Percentiles rank a stretch among this genome's conserved stretches.
Evolutionary conservation across 2,888 invertebrate genomes (phyloP).

Genomic region (Mythimna ferrago): DNA sequence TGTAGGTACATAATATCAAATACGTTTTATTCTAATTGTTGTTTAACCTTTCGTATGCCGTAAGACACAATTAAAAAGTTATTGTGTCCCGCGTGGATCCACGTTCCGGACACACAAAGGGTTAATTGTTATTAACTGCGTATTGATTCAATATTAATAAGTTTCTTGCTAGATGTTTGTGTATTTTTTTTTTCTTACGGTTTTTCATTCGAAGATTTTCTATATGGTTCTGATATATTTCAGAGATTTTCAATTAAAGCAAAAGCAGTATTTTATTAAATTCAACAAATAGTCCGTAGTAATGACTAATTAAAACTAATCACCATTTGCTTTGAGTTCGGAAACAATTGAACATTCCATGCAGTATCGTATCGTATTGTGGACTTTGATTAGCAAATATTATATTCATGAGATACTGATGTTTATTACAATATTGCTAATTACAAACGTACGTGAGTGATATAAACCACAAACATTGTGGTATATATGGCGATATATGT

Average conservation of each 20-base stretch:
- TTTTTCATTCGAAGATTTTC: not conserved
- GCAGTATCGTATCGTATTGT: conserved; percentile 14
- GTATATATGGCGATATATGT: not conserved
- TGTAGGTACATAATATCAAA: not conserved
- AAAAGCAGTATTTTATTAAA: not conserved
- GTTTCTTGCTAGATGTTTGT: not conserved
- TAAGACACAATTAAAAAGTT: too few species aligned
- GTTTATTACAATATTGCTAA: not conserved
- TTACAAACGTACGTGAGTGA: not conserved
- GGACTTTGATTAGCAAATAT: conserved; percentile 1
- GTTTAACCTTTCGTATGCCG: too few species aligned
- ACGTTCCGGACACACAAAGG: too few species aligned
- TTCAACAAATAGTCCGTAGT: not conserved
- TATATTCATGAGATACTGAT: conserved; percentile 5
- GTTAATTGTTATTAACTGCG: not conserved
- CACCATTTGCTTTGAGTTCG: conserved; percentile 15
- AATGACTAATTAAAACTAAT: not conserved
- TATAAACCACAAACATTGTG: not conserved
- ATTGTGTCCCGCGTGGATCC: too few species aligned
- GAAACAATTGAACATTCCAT: conserved; percentile 23
- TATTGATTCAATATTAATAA: not conserved
- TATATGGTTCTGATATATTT: not conserved
- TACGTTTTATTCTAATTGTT: not conserved
- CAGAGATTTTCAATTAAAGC: too few species aligned
- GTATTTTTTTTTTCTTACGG: too few species aligned